Evolutionary conservation across 2,113 vertebrate species (phyloP), one percentile per base, ranked within the genome.

Genomic region (Chamaea fasciata): DNA sequence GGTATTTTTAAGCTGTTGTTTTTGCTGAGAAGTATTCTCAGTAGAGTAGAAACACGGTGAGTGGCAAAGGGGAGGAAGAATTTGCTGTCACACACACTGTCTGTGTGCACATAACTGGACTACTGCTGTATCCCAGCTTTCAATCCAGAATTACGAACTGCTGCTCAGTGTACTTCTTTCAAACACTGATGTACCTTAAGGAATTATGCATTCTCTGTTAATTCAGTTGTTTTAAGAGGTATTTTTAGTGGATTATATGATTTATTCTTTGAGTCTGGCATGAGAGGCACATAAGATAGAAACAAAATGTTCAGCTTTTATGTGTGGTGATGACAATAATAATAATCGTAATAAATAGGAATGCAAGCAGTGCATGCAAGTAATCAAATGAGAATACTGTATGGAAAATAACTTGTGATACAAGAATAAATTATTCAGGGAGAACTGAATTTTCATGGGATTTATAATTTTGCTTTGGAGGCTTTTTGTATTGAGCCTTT

Each of bases 401-500:
- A 39, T 93, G 64, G 52, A 71, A 95, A 92, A 92, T 68, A 68
- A 86, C 55, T 70, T 70, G 50, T 60, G 64, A 60, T 95, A 68
- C 9, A 67, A 52, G 55, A 81, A 89, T 84, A 92, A 93, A 94
- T 93, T 89, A 77, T 90, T 95, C 44, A 90, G 47, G 39, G 30
- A 87, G 31, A 82, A 60, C 60, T 84, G 83, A 70, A 89, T 95
- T 86, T 96, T 92, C 73, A 47, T 79, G 70, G 63, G 46, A 74
- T 82, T 84, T 95, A 31, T 92, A 31, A 82, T 96, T 96, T 94
- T 86, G 76, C 68, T 90, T 92, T 57, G 52, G 64, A 95, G 60
- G 67, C 55, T 94, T 90, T 94, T 88, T 92, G 62, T 90, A 76
- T 31, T 47, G 74, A 95, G 78, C n/a, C 62, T 91, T 78, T 82